phyloP scores from a whole-genome alignment of 1,140 invertebrate genomes.

The Formica selysi region DNA sequence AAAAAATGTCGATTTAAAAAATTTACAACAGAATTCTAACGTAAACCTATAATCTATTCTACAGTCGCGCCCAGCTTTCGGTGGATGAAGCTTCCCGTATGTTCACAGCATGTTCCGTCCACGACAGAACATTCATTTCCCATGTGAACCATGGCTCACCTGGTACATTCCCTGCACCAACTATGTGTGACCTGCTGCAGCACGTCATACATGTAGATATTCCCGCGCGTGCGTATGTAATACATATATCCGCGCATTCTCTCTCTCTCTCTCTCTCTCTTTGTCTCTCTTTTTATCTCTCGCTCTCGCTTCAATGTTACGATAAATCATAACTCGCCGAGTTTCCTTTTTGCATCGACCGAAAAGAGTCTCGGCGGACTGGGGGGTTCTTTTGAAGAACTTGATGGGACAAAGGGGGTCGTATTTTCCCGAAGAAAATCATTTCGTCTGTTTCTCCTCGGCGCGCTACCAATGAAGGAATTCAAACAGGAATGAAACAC shows the following conservation, averaged over 20 bases:
- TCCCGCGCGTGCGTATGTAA: slow-evolving; percentile 28
- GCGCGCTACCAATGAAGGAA: slow-evolving; percentile 1
- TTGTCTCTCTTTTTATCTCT: neutral
- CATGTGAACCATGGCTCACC: slow-evolving; percentile 86
- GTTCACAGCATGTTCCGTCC: slow-evolving; percentile 81
- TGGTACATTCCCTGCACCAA: slow-evolving; percentile 66
- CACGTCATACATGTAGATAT: slow-evolving; percentile 41
- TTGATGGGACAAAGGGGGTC: slow-evolving; percentile 63
- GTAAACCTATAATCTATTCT: slow-evolving; percentile 52
- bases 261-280: neutral
- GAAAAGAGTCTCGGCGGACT: slow-evolving; percentile 58
- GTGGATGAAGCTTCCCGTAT: slow-evolving; percentile 68
- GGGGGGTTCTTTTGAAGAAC: slow-evolving; percentile 56
- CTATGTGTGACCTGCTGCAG: slow-evolving; percentile 60
- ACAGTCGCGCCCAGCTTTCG: slow-evolving; percentile 41
- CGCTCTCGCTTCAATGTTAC: neutral
- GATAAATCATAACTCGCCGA: slow-evolving; percentile 76
- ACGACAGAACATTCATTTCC: slow-evolving; percentile 86
- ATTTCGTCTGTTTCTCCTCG: slow-evolving; percentile 40
- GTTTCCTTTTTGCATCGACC: slow-evolving; percentile 64
- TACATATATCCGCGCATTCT: neutral
- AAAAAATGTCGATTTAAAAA: slow-evolving; percentile 39
- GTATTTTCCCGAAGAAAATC: slow-evolving; percentile 63
- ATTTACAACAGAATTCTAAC: slow-evolving; percentile 48
- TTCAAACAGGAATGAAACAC: slow-evolving; percentile 28